Evolutionary conservation across 1,140 invertebrate species (phyloP).

Genomic region (Drosophila pandora): DNA sequence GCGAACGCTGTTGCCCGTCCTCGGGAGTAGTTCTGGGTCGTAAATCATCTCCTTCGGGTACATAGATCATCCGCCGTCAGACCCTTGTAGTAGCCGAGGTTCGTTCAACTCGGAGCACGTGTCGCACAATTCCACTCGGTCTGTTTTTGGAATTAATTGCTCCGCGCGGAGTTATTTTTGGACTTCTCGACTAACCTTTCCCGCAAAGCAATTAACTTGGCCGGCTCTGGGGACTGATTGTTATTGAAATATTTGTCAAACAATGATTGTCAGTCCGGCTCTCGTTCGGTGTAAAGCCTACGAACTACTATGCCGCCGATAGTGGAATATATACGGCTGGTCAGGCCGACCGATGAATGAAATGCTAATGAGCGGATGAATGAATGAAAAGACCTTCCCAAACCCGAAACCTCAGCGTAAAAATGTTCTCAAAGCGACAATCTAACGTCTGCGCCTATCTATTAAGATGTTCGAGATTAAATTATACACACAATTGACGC

Average conservation of each 20-base stretch:
- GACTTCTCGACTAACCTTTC: conserved; percentile 19
- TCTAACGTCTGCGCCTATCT: conserved; percentile 8
- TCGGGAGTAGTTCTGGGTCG: neutral
- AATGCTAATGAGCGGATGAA: conserved; percentile 60
- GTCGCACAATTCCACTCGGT: conserved; percentile 1
- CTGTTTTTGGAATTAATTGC: conserved; percentile 15
- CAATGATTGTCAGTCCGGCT: conserved; percentile 10
- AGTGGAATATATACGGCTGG: neutral
- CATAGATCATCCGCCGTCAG: conserved; percentile 31
- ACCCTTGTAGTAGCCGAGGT: neutral
- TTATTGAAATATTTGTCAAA: conserved; percentile 38
- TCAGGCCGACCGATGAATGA: conserved; percentile 49
- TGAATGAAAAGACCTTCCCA: conserved; percentile 21
- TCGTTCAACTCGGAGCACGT: conserved; percentile 40
- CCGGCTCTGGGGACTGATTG: conserved; percentile 23
- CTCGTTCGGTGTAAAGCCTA: no score
- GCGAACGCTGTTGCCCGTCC: neutral
- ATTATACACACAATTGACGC: conserved; percentile 13
- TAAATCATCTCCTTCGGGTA: conserved; percentile 31
- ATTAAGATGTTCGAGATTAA: conserved; percentile 19
- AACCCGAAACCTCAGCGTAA: conserved; percentile 5
- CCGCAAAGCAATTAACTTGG: conserved; percentile 29
- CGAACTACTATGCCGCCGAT: no score
- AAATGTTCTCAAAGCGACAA: conserved; percentile 49
- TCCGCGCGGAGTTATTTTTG: conserved; percentile 23